Percentiles rank a stretch among this genome's conserved stretches.
Evolutionary conservation across 2,797 vertebrate species (phyloP).

Genomic region (Melanotaenia nigrans): DNA sequence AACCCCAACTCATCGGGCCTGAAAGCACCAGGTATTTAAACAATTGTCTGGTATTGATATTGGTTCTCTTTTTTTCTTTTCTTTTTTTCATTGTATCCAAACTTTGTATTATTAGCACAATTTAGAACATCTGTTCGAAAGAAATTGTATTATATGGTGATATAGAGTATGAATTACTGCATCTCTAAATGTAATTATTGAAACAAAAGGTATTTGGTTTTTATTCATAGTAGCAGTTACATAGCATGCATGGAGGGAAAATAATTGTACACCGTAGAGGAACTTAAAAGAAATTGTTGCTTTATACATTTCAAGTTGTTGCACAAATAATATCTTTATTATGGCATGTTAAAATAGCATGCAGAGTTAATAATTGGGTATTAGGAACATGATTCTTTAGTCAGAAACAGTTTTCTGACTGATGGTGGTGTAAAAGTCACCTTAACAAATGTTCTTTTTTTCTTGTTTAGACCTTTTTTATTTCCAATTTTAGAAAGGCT

Average conservation of each 20-base stretch:
- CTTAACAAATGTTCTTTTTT: background rate
- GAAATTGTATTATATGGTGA: constrained; percentile 23
- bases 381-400: background rate
- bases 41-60: constrained; percentile 34
- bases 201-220: constrained; percentile 13
- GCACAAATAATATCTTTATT: background rate
- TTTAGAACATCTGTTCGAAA: constrained; percentile 41
- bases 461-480: background rate
- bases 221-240: constrained; percentile 4
- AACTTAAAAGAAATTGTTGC: background rate
- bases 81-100: constrained; percentile 14
- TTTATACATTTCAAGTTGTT: background rate
- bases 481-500: background rate
- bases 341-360: background rate
- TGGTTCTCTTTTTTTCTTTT: constrained; percentile 26
- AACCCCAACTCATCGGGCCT: constrained; percentile 86
- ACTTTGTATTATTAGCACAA: constrained; percentile 28
- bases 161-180: constrained; percentile 30
- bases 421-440: too few relatives aligned
- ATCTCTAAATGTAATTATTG: background rate
- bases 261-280: background rate
- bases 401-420: too few relatives aligned
- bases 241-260: background rate
- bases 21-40: constrained; percentile 87
- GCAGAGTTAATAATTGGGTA: background rate